Conservation (phyloP, 2,113 vertebrate species). For the Heloderma charlesbogerti region DNA sequence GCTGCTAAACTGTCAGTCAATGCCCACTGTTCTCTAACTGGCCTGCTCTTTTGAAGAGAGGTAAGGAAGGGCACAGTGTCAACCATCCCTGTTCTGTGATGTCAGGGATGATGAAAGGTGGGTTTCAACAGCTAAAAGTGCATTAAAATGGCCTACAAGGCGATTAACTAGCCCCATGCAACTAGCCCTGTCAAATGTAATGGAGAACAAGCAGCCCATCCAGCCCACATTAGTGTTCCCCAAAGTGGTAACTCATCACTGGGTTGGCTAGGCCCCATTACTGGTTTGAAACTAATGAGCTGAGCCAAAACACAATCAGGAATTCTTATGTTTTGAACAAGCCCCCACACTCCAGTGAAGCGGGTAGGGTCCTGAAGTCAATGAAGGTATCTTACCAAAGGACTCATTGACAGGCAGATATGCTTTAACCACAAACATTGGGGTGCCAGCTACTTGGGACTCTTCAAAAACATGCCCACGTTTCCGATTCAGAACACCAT, state of each 20-base stretch:
- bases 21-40: not conserved
- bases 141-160: not conserved
- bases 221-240: not conserved
- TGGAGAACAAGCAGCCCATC: not conserved
- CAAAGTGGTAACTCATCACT: not conserved
- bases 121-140: too few species aligned
- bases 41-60: too few species aligned
- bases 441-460: slow-evolving; percentile 71
- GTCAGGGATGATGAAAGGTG: too few species aligned
- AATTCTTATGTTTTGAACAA: not conserved
- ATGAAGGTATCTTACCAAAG: slow-evolving; percentile 59
- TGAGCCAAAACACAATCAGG: not conserved
- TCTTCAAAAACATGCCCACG: slow-evolving; percentile 72
- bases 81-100: not conserved
- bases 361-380: not conserved
- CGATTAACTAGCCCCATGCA: too few species aligned
- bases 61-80: not conserved
- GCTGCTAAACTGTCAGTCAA: not conserved
- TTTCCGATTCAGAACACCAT: slow-evolving; percentile 74
- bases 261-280: not conserved
- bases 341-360: not conserved
- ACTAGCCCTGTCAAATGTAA: not conserved
- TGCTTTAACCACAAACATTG: slow-evolving; percentile 68
- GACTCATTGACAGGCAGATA: slow-evolving; percentile 75
- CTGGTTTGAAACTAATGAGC: not conserved